phyloP scores from a whole-genome alignment of 2,113 vertebrate species.

The Fulica atra region DNA sequence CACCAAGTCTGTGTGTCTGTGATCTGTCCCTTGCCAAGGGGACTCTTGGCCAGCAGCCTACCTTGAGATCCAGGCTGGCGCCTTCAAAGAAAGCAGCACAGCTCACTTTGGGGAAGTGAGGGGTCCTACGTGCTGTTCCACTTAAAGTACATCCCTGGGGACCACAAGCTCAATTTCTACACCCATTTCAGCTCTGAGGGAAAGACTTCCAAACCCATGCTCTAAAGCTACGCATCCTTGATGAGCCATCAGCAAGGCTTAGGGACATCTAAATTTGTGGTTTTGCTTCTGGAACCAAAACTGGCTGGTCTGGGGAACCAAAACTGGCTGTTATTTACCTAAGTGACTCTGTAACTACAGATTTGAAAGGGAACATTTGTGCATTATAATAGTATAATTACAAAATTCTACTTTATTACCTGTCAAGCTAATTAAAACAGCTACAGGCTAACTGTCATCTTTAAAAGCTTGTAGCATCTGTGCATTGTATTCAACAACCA shows the following conservation, averaged over 20 bases:
- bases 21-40: too few species aligned
- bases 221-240: not conserved
- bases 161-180: not conserved
- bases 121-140: rapidly evolving
- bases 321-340: not conserved
- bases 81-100: not conserved
- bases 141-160: not conserved
- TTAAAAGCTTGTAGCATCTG: not conserved
- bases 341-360: not conserved
- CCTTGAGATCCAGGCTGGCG: rapidly evolving
- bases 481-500: slow-evolving; percentile 10
- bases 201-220: rapidly evolving
- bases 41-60: rapidly evolving
- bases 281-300: not conserved
- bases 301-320: not conserved
- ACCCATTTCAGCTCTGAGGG: rapidly evolving
- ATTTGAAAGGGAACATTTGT: slow-evolving; percentile 44
- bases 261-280: not conserved
- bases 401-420: slow-evolving; percentile 21
- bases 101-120: rapidly evolving
- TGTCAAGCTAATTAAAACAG: slow-evolving; percentile 45
- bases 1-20: too few species aligned
- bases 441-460: not conserved
- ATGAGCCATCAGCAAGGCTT: not conserved
- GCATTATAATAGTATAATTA: slow-evolving; percentile 33